Conservation (phyloP, 2,797 vertebrate species). For the Ciconia nigra region DNA sequence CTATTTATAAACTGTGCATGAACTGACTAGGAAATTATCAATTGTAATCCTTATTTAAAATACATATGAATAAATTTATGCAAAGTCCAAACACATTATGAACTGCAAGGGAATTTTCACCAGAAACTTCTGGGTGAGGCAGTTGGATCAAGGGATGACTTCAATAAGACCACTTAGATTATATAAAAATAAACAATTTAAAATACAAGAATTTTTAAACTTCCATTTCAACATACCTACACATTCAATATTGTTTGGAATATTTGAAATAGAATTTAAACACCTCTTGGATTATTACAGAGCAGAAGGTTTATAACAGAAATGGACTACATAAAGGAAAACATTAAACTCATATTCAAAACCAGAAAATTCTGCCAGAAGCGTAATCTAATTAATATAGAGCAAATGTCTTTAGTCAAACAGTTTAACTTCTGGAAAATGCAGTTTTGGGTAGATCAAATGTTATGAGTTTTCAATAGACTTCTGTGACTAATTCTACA, state of each 20-base stretch:
- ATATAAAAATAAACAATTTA: neutral
- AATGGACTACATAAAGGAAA: neutral
- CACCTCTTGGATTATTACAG: neutral
- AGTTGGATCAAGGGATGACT: neutral
- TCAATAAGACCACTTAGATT: neutral
- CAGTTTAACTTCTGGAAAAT: neutral
- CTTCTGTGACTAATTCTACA: neutral
- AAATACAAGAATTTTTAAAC: neutral
- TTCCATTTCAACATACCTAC: neutral
- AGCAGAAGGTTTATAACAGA: neutral
- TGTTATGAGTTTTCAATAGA: neutral
- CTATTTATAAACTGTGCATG: neutral
- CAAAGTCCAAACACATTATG: neutral
- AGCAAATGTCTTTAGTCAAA: neutral
- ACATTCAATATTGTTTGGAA: neutral
- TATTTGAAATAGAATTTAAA: neutral
- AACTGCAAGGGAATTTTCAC: neutral
- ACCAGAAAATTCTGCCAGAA: neutral
- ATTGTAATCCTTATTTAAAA: neutral
- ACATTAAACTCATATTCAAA: neutral
- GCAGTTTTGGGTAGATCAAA: neutral
- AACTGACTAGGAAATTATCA: neutral
- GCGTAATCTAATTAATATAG: neutral
- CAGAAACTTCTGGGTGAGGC: neutral
- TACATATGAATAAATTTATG: neutral